Evolutionary conservation across 2,888 invertebrate genomes (phyloP).

Genomic region (Nesidiocoris tenuis): DNA sequence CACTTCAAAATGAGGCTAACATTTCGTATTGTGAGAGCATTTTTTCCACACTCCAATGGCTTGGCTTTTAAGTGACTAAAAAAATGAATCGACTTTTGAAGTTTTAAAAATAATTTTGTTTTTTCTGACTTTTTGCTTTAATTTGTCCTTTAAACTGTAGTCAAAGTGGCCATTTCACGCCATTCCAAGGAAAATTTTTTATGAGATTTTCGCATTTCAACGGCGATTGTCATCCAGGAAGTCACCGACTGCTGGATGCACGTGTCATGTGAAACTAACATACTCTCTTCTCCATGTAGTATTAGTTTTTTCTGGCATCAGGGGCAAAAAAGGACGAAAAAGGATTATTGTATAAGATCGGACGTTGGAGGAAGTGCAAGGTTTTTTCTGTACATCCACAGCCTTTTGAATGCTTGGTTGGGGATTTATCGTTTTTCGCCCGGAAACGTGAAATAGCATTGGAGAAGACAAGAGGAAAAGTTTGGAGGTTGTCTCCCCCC

Average conservation of each 20-base stretch:
- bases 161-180: no score
- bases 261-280: background rate
- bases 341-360: background rate
- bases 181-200: no score
- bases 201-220: no score
- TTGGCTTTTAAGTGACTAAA: no score
- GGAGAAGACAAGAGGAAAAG: background rate
- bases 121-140: no score
- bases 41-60: no score
- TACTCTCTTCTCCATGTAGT: background rate
- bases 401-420: background rate
- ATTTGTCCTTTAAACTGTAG: no score
- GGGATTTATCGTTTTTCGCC: slow-evolving; percentile 9
- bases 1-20: no score
- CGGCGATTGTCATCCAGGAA: background rate
- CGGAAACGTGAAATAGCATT: slow-evolving; percentile 9
- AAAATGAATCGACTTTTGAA: no score
- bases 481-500: background rate
- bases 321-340: background rate
- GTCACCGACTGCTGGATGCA: background rate
- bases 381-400: slow-evolving; percentile 10
- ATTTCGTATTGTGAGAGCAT: no score
- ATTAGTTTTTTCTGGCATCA: background rate
- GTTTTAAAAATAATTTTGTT: no score
- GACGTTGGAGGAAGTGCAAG: slow-evolving; percentile 6